Base-by-base conservation (phyloP, 1,140 invertebrate genomes). In the Sesamia nonagrioides region DNA sequence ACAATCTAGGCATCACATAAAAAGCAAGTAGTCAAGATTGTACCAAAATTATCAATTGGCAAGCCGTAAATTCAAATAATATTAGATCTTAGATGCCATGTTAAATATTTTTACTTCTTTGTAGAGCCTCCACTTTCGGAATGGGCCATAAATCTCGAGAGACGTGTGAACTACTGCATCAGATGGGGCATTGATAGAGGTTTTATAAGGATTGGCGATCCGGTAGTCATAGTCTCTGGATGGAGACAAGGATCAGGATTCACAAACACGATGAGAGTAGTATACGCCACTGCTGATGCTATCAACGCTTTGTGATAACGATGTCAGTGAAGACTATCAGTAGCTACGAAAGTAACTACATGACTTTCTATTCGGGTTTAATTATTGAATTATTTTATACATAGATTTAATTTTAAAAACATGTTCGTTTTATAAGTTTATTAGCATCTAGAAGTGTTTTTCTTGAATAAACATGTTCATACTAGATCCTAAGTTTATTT, bases 181-280 rank as follows among this genome's bases (percentile, higher is more conserved):
- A 91, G 96, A 17, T 96, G 96, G 88, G 97, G 96, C 6, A 96
- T 97, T 84, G 91, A 95, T 13, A 92, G 95, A 52, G 96, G 95
- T 7, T 97, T 97, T 83, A 93, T 98, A n/a, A 95, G 96, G 75
- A 86, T 95, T 4, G 97, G 97, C 2, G 97, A 97, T 82, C 95
- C 96, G 1, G 84, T 98, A 1, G 95, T 98, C 27, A 90, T 98
- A 17, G 96, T 98, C 11, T 97, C 97, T 37, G 97, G 97, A 2
- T 98, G 97, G 97, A 95, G 96, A 81, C 95, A 96, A 85, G 97
- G 97, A 4, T 94, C 97, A 33, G 97, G 97, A 8, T 97, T 95
- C 82, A 98, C 97, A n/a, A 98, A 98, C 85, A 98, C 97, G 13
- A 96, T 98, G 91, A 95, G 97, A 73, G 95, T 98, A 50, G 92